These are phyloP conservation scores for Cynaeus angustus DNA, from an alignment of 2,888 invertebrate genomes.

Conservation along the genomic window DNA sequence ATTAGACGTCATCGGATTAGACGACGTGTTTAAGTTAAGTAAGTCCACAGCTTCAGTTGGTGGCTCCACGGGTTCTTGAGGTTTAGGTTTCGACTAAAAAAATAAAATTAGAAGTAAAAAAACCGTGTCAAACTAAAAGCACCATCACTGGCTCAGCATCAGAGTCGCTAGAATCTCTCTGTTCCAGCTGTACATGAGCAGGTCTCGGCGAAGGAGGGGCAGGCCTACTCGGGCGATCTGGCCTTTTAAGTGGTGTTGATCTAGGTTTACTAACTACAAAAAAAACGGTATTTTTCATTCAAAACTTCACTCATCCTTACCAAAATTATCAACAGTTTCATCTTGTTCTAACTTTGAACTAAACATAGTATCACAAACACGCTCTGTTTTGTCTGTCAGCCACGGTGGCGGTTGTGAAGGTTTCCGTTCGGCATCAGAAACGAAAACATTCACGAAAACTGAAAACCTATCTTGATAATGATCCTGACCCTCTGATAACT, in stretches of 20 bases:
- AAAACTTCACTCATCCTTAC: slow-evolving; percentile 69
- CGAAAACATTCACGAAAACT: slow-evolving; percentile 81
- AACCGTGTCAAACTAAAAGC: slow-evolving; percentile 23
- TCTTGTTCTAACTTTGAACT: slow-evolving; percentile 86
- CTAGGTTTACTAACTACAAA: slow-evolving; percentile 70
- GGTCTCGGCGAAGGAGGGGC: slow-evolving; percentile 61
- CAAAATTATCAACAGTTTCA: slow-evolving; percentile 89
- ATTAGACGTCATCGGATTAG: slow-evolving; percentile 45
- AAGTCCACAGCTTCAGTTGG: slow-evolving; percentile 76
- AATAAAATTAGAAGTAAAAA: background rate
- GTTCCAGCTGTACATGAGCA: slow-evolving; percentile 55
- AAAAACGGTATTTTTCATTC: slow-evolving; percentile 4
- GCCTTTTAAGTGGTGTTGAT: slow-evolving; percentile 62
- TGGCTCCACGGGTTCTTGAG: slow-evolving; percentile 31
- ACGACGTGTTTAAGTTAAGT: slow-evolving; percentile 72
- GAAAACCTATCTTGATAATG: slow-evolving; percentile 83
- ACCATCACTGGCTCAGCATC: slow-evolving; percentile 60
- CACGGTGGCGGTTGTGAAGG: slow-evolving; percentile 83
- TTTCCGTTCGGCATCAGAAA: slow-evolving; percentile 80
- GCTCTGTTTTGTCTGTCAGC: slow-evolving; percentile 79
- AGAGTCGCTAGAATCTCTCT: slow-evolving; percentile 62
- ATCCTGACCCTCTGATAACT: slow-evolving; percentile 78
- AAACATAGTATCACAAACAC: slow-evolving; percentile 79
- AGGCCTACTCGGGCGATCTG: slow-evolving; percentile 69
- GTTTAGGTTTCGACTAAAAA: slow-evolving; percentile 31